These are phyloP conservation scores for Chymomyza costata DNA, from an alignment of 1,140 invertebrate species.

Conservation along the genomic window DNA sequence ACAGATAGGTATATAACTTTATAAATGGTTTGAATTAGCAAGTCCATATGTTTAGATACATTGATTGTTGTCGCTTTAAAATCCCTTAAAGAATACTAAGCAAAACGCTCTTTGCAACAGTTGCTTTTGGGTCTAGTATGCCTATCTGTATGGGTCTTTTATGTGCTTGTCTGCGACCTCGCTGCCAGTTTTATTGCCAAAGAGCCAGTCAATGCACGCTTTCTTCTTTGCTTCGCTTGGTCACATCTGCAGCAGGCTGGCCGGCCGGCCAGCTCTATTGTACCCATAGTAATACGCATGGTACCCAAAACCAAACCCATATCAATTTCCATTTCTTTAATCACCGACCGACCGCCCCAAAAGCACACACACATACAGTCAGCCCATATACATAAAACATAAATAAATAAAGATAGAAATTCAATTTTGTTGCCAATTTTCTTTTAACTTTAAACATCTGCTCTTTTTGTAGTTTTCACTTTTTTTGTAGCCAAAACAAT, in stretches of 20 bases:
- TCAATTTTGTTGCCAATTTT: conserved; percentile 31
- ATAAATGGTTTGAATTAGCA: too few relatives aligned
- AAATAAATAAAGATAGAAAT: conserved; percentile 13
- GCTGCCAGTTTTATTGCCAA: conserved; percentile 34
- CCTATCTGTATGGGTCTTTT: background rate
- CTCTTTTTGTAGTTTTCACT: conserved; percentile 46
- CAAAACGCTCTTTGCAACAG: too few relatives aligned
- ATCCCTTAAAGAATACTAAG: too few relatives aligned
- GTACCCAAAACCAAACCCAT: conserved; percentile 11
- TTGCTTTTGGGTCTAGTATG: too few relatives aligned
- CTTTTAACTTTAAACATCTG: conserved; percentile 16
- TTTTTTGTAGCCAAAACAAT: conserved; percentile 44
- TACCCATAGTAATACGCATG: too few relatives aligned
- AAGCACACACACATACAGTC: conserved; percentile 3
- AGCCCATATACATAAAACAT: conserved; percentile 1
- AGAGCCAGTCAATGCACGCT: too few relatives aligned
- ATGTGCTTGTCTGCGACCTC: conserved; percentile 39
- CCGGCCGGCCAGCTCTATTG: too few relatives aligned
- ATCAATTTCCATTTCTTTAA: background rate
- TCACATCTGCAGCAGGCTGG: conserved; percentile 53
- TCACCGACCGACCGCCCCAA: conserved; percentile 14
- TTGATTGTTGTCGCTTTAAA: too few relatives aligned
- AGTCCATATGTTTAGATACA: too few relatives aligned
- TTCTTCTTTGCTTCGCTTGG: conserved; percentile 65
- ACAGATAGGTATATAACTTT: too few relatives aligned